Conservation (phyloP, 2,888 invertebrate genomes). For the Heteromyza rotundicornis region DNA sequence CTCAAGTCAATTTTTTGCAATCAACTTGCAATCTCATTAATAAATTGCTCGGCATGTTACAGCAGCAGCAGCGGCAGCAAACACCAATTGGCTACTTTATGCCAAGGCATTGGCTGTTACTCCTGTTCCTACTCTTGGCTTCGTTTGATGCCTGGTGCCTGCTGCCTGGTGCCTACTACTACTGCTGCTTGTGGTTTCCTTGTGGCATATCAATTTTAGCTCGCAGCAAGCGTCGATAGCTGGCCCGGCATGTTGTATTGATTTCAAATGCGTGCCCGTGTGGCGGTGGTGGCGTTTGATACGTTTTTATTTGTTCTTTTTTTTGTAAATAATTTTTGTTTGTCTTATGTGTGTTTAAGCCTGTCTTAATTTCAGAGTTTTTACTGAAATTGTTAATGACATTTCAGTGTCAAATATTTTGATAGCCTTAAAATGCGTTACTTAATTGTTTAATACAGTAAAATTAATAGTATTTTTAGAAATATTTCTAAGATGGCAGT, state of each 20-base stretch:
- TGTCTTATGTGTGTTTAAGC: constrained; percentile 12
- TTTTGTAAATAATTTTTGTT: background rate
- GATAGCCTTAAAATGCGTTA: constrained; percentile 5
- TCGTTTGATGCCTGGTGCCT: constrained; percentile 12
- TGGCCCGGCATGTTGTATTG: constrained; percentile 44
- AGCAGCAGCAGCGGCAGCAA: constrained; percentile 34
- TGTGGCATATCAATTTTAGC: constrained; percentile 40
- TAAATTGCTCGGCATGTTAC: constrained; percentile 57
- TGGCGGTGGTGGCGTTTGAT: constrained; percentile 1
- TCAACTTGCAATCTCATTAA: constrained; percentile 59
- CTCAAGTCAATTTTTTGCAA: constrained; percentile 46
- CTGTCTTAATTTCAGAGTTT: too few relatives aligned
- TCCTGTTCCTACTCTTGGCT: constrained; percentile 29
- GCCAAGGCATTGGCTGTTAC: constrained; percentile 28
- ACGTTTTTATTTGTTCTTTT: constrained; percentile 1
- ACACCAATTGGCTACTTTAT: constrained; percentile 51
- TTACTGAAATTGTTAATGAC: constrained; percentile 37
- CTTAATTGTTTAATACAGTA: too few relatives aligned
- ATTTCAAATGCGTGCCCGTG: constrained; percentile 13
- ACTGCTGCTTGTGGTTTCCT: constrained; percentile 29
- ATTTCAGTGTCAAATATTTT: constrained; percentile 39
- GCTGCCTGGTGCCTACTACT: constrained; percentile 34
- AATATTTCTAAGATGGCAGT: too few relatives aligned
- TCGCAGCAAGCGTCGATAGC: constrained; percentile 50
- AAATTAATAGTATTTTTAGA: too few relatives aligned